Evolutionary conservation across 1,140 invertebrate genomes (phyloP).

Genomic region (Aphis gossypii): DNA sequence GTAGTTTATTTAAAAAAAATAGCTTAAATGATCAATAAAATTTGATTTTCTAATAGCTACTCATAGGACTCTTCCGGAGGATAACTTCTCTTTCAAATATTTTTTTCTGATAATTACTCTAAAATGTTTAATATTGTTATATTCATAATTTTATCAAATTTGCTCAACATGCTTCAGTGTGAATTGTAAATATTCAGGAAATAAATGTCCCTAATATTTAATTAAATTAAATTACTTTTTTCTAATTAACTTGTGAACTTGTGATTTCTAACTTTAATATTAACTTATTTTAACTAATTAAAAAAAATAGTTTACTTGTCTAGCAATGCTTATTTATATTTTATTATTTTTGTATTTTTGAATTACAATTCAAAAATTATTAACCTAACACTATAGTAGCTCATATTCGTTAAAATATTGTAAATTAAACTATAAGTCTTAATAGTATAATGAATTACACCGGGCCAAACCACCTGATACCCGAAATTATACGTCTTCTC

Average conservation of each 20-base stretch:
- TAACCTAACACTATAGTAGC: neutral
- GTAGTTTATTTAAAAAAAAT: neutral
- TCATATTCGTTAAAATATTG: neutral
- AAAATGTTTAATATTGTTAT: too few relatives aligned
- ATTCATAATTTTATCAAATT: neutral
- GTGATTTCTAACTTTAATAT: neutral
- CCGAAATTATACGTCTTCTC: conserved; percentile 3
- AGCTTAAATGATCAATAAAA: too few relatives aligned
- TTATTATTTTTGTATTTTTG: neutral
- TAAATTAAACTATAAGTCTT: neutral
- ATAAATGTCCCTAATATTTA: neutral
- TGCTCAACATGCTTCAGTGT: neutral
- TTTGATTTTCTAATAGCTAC: too few relatives aligned
- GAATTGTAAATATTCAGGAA: neutral
- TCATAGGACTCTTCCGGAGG: too few relatives aligned
- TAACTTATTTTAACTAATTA: neutral
- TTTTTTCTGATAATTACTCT: neutral
- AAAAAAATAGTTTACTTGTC: neutral
- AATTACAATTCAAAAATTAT: neutral
- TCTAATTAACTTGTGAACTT: too few relatives aligned
- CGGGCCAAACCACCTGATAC: neutral
- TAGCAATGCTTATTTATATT: neutral
- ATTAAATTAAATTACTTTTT: neutral
- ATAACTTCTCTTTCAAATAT: neutral
- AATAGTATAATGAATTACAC: neutral